Conservation (phyloP, 2,888 invertebrate genomes). For the Drosophila austrosaltans region DNA sequence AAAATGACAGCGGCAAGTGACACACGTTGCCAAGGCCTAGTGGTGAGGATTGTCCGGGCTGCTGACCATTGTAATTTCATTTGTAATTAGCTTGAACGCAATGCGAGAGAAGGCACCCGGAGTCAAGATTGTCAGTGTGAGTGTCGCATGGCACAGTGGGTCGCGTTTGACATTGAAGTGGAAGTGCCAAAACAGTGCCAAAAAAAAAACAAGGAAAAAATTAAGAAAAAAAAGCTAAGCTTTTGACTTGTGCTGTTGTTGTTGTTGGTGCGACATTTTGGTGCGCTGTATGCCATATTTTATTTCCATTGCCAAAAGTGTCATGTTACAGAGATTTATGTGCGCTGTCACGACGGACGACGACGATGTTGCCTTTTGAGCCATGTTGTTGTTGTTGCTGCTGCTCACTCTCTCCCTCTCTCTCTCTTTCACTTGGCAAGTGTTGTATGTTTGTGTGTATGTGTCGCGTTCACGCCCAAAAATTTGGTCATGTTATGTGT, state of each 20-base stretch:
- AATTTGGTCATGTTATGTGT: constrained; percentile 73
- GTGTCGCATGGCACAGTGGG: constrained; percentile 68
- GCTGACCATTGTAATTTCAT: constrained; percentile 69
- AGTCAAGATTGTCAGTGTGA: constrained; percentile 21
- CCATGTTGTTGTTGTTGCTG: constrained; percentile 49
- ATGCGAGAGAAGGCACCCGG: constrained; percentile 26
- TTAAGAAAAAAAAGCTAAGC: no score
- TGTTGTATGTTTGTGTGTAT: constrained; percentile 24
- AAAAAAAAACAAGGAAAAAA: neutral
- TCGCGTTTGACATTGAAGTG: constrained; percentile 39
- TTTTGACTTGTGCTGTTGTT: constrained; percentile 29
- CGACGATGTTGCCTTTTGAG: constrained; percentile 62
- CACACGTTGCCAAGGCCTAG: constrained; percentile 41
- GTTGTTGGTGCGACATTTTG: constrained; percentile 79
- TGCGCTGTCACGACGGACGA: constrained; percentile 72
- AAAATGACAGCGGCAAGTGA: constrained; percentile 76
- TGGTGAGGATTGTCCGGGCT: constrained; percentile 9
- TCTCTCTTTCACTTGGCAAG: constrained; percentile 14
- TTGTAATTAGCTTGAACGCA: constrained; percentile 75
- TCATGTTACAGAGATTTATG: constrained; percentile 84
- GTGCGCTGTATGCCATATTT: constrained; percentile 81
- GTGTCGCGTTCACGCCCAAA: constrained; percentile 68
- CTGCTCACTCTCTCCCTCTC: constrained; percentile 26
- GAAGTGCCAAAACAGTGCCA: constrained; percentile 40
- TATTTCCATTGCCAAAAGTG: constrained; percentile 84